Percentiles rank a stretch among this genome's conserved stretches.
Conservation (phyloP, 2,888 invertebrate genomes). For the Drepanosiphum platanoidis region DNA sequence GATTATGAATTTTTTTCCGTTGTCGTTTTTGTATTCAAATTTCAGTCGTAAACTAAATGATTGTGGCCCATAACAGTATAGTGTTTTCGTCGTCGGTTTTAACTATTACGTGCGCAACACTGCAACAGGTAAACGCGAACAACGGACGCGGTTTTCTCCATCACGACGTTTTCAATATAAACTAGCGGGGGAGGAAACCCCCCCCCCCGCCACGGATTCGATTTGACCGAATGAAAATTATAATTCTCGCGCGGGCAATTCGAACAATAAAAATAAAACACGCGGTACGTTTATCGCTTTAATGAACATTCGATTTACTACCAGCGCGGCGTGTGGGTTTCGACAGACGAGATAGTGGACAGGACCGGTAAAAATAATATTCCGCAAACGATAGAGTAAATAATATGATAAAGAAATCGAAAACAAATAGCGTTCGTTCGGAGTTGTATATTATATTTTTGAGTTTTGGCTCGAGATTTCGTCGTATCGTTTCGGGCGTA, state of each 20-base stretch:
- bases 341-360: too few relatives aligned
- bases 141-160: neutral
- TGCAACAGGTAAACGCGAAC: conserved; percentile 38
- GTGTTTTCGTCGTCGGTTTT: neutral
- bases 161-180: neutral
- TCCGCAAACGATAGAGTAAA: too few relatives aligned
- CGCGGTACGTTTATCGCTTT: too few relatives aligned
- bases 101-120: conserved; percentile 30
- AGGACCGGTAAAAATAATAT: too few relatives aligned
- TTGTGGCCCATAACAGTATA: neutral
- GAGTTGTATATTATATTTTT: too few relatives aligned
- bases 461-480: too few relatives aligned
- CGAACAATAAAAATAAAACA: too few relatives aligned
- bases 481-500: too few relatives aligned
- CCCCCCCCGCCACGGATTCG: neutral
- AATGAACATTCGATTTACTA: too few relatives aligned
- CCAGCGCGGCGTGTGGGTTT: too few relatives aligned
- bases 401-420: too few relatives aligned
- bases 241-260: neutral
- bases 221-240: neutral
- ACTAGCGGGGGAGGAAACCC: neutral
- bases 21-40: neutral
- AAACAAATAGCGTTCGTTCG: too few relatives aligned
- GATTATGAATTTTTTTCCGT: neutral
- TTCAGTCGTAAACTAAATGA: neutral